These are phyloP conservation scores for Eira barbara DNA, from an alignment of 2,113 vertebrate species.

Conservation along the genomic window DNA sequence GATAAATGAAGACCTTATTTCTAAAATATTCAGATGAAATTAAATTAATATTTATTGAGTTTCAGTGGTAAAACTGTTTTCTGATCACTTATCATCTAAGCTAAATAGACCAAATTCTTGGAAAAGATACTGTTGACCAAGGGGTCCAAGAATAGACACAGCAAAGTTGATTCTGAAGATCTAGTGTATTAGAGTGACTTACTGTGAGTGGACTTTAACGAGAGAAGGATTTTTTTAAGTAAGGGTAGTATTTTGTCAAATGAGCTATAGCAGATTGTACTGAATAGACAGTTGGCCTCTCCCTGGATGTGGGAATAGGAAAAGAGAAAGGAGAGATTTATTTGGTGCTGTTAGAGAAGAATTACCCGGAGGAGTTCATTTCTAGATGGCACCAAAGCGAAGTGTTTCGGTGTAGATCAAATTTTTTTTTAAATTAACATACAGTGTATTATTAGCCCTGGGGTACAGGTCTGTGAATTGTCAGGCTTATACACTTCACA, in stretches of 20 bases:
- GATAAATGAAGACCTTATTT: not conserved
- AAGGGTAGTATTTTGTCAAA: not conserved
- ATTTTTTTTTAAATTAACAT: not conserved
- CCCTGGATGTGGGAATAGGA: not conserved
- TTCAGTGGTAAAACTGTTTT: not conserved
- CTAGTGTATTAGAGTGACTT: not conserved
- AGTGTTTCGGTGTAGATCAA: not conserved
- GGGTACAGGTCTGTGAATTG: too few species aligned
- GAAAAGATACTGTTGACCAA: not conserved
- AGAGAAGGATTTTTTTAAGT: not conserved
- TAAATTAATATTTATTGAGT: not conserved
- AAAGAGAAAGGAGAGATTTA: not conserved
- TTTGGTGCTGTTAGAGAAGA: not conserved
- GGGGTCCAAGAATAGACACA: not conserved
- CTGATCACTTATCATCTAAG: conserved; percentile 1
- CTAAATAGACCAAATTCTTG: not conserved
- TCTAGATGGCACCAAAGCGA: not conserved
- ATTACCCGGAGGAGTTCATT: not conserved
- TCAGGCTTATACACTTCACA: too few species aligned
- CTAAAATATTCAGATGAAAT: conserved; percentile 1
- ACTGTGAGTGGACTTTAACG: not conserved
- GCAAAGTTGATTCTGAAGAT: not conserved
- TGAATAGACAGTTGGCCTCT: not conserved
- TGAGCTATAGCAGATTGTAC: not conserved
- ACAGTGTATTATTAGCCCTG: too few species aligned